These are phyloP conservation scores for silkworm (Bombyx mori) DNA, from an alignment of 1,140 invertebrate species.

Conservation along the genomic window DNA sequence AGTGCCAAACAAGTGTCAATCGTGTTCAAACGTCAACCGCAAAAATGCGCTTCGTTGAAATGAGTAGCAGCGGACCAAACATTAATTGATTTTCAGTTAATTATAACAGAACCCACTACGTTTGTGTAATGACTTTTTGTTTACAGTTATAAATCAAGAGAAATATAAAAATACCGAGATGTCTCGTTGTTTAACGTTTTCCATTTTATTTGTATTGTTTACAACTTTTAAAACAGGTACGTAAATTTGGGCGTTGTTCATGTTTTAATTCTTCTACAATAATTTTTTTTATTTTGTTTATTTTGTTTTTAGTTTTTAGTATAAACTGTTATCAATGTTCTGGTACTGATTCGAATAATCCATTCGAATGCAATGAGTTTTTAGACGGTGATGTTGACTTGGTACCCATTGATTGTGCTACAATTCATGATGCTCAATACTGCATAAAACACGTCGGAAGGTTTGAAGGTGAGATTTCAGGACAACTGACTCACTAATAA, in stretches of 20 bases:
- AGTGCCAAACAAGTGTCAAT: no score
- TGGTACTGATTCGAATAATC: slow-evolving; percentile 82
- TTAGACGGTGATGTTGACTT: slow-evolving; percentile 78
- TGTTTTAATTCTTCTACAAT: slow-evolving; percentile 12
- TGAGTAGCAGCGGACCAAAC: no score
- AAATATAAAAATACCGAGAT: no score
- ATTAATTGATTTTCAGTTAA: no score
- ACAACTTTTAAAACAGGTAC: slow-evolving; percentile 19
- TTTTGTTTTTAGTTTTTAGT: slow-evolving; percentile 70
- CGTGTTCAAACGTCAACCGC: no score
- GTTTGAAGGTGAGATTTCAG: slow-evolving; percentile 84
- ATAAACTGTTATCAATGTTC: slow-evolving; percentile 92
- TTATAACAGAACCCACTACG: no score
- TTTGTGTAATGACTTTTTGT: no score
- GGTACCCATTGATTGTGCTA: slow-evolving; percentile 81
- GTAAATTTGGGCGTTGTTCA: slow-evolving; percentile 31
- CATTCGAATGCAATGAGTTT: slow-evolving; percentile 91
- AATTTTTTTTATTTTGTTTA: slow-evolving; percentile 19
- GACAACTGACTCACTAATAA: neutral
- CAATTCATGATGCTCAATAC: slow-evolving; percentile 87
- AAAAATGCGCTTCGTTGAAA: no score
- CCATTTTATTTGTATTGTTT: slow-evolving; percentile 8
- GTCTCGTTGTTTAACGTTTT: no score
- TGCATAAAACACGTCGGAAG: slow-evolving; percentile 96
- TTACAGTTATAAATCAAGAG: no score